A percentile compares a stretch with the other conserved stretches of the same genome.
Evolutionary conservation across 1,140 invertebrate genomes (phyloP).

Genomic region (Ips typographus): DNA sequence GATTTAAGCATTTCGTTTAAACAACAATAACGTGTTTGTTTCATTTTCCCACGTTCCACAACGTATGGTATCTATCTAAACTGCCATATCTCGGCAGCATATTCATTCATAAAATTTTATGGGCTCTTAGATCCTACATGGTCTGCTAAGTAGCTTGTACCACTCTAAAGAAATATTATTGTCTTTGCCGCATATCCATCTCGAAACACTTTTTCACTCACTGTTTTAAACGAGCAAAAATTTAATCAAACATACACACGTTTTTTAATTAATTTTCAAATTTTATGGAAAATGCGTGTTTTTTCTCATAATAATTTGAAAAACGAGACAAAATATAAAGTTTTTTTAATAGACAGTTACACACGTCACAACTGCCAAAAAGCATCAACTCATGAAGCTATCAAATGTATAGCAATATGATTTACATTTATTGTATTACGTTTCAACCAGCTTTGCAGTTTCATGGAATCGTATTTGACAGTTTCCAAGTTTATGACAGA

Average conservation of each 20-base stretch:
- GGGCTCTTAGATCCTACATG: conserved; percentile 31
- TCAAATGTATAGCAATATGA: no score
- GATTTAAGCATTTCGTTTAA: no score
- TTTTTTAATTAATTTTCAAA: background rate
- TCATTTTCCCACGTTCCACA: conserved; percentile 32
- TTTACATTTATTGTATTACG: no score
- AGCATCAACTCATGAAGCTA: no score
- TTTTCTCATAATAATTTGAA: background rate
- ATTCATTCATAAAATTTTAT: conserved; percentile 37
- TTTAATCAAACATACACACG: background rate
- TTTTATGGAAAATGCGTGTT: background rate
- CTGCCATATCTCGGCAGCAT: conserved; percentile 30
- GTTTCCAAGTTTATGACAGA: no score
- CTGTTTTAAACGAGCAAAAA: background rate
- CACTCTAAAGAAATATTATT: conserved; percentile 21
- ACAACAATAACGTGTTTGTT: conserved; percentile 1
- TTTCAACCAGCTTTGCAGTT: no score
- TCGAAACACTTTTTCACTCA: conserved; percentile 4
- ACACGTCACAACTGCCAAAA: no score
- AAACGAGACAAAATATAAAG: no score
- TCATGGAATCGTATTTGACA: no score
- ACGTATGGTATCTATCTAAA: conserved; percentile 12
- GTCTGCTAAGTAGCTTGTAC: conserved; percentile 34
- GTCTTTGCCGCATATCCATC: conserved; percentile 23
- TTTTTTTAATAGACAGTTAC: no score